These are phyloP conservation scores for Gordius sp. DNA, from an alignment of 2,888 invertebrate species.

Conservation along the genomic window DNA sequence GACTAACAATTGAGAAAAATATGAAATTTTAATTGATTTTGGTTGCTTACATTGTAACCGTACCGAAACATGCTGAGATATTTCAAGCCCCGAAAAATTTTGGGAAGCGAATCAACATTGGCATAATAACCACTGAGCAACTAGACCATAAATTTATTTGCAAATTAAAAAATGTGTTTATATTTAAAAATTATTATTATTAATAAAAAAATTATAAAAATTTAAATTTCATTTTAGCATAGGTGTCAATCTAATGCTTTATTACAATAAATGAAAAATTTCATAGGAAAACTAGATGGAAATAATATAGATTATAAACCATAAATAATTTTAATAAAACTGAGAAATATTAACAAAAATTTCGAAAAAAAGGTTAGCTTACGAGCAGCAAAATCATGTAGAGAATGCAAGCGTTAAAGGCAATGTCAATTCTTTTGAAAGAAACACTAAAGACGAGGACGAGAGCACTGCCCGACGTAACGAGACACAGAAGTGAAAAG, in stretches of 20 bases:
- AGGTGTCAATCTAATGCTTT: no score
- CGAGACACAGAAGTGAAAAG: neutral
- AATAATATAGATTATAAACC: neutral
- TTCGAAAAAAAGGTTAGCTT: no score
- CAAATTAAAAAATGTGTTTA: no score
- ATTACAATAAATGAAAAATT: no score
- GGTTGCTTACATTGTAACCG: constrained; percentile 15
- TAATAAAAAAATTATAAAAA: no score
- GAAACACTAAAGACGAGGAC: neutral
- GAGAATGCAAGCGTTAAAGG: neutral
- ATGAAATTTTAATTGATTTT: no score
- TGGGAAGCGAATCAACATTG: neutral
- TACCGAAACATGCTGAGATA: constrained; percentile 15
- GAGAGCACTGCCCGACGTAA: constrained; percentile 2
- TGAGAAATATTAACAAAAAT: constrained; percentile 4
- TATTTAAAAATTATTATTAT: no score
- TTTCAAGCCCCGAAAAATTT: neutral
- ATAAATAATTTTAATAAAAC: neutral
- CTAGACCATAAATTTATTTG: no score
- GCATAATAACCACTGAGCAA: neutral
- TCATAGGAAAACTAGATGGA: no score
- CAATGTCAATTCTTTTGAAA: neutral
- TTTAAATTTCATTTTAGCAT: no score
- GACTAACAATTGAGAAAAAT: no score
- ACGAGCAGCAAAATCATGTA: neutral